A percentile compares a stretch with the other conserved stretches of the same genome.
phyloP scores from a whole-genome alignment of 2,888 invertebrate genomes.

The Lottia scabra region DNA sequence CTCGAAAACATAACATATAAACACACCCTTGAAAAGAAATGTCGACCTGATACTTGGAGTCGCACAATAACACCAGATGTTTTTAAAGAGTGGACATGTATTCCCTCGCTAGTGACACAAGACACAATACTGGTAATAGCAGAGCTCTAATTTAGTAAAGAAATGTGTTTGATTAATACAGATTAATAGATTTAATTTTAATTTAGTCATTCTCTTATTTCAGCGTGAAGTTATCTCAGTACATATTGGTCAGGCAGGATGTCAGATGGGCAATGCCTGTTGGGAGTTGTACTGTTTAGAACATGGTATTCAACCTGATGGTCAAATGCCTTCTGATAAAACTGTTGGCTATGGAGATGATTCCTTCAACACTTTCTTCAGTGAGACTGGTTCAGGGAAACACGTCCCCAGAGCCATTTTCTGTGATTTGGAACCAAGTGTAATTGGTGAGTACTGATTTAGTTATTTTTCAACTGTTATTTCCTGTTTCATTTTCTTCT shows the following conservation, averaged over 20 bases:
- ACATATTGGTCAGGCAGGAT: conserved; percentile 72
- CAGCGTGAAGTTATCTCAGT: conserved; percentile 71
- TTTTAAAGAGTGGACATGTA: too few relatives aligned
- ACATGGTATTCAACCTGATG: conserved; percentile 72
- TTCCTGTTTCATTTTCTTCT: too few relatives aligned
- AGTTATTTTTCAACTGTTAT: too few relatives aligned
- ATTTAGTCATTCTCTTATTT: conserved; percentile 11
- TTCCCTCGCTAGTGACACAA: too few relatives aligned
- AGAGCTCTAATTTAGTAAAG: too few relatives aligned
- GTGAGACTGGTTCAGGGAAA: conserved; percentile 93
- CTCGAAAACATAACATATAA: too few relatives aligned
- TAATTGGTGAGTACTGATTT: conserved; percentile 78
- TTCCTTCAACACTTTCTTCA: conserved; percentile 84
- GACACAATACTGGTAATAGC: too few relatives aligned
- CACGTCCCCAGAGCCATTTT: conserved; percentile 94
- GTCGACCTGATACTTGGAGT: too few relatives aligned
- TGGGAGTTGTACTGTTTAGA: conserved; percentile 74
- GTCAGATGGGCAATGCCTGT: conserved; percentile 73
- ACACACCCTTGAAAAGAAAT: too few relatives aligned
- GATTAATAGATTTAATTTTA: too few relatives aligned
- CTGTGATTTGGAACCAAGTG: conserved; percentile 96
- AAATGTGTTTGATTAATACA: too few relatives aligned
- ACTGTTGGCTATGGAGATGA: conserved; percentile 79
- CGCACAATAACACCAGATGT: too few relatives aligned
- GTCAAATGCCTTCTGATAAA: conserved; percentile 81